phyloP scores from a whole-genome alignment of 2,113 vertebrate genomes.

The Sialia sialis region DNA sequence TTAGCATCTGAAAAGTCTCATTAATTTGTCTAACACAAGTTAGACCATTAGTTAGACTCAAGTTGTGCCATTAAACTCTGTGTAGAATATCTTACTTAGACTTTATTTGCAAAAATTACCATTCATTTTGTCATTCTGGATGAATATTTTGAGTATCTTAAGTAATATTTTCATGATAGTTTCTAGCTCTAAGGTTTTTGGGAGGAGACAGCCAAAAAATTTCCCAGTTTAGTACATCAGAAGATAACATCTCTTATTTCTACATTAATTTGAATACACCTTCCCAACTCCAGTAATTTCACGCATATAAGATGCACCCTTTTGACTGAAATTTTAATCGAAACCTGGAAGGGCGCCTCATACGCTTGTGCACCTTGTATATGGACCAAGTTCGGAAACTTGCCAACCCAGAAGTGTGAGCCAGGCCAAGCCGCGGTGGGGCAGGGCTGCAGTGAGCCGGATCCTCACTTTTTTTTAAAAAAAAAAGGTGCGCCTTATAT shows the following conservation, averaged over 20 bases:
- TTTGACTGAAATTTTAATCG: too few species aligned
- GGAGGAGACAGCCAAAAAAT: not conserved
- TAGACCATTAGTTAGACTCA: too few species aligned
- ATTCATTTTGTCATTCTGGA: not conserved
- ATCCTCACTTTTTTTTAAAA: too few species aligned
- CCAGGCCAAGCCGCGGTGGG: too few species aligned
- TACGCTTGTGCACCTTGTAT: too few species aligned
- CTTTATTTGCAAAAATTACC: not conserved
- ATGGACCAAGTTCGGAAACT: too few species aligned
- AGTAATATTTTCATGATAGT: not conserved
- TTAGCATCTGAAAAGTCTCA: not conserved
- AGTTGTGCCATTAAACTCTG: not conserved
- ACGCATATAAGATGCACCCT: too few species aligned
- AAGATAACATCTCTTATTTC: not conserved
- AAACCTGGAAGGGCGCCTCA: too few species aligned
- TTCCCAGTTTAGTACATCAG: not conserved
- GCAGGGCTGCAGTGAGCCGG: too few species aligned
- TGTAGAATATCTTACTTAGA: not conserved
- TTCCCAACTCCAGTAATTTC: too few species aligned
- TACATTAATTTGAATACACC: not conserved
- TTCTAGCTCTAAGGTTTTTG: not conserved
- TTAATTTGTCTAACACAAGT: not conserved
- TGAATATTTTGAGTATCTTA: not conserved
- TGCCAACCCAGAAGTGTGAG: too few species aligned
- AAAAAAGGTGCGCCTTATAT: too few species aligned